Evolutionary conservation across 2,888 invertebrate species (phyloP).

Genomic region (Patella depressa): DNA sequence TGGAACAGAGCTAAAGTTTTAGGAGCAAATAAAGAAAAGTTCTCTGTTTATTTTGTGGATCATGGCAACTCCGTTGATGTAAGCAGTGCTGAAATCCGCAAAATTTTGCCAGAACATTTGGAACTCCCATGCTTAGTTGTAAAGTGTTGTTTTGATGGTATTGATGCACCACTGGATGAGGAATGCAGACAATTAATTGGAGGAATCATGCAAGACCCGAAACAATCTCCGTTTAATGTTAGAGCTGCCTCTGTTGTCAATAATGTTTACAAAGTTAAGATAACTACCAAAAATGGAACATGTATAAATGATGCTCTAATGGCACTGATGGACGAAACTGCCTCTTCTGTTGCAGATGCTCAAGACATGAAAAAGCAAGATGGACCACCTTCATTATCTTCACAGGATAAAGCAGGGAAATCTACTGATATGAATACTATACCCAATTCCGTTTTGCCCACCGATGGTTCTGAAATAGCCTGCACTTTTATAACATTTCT

Average conservation of each 20-base stretch:
- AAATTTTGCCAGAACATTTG: slow-evolving; percentile 32
- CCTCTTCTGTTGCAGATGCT: neutral
- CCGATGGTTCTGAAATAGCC: neutral
- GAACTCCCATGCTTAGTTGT: slow-evolving; percentile 50
- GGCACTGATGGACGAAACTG: neutral
- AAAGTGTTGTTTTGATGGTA: slow-evolving; percentile 43
- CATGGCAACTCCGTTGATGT: slow-evolving; percentile 59
- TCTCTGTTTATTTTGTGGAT: slow-evolving; percentile 54
- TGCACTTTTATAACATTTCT: neutral
- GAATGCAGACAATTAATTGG: slow-evolving; percentile 28
- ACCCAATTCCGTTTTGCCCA: neutral
- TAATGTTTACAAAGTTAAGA: slow-evolving; percentile 24
- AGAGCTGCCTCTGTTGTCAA: slow-evolving; percentile 27
- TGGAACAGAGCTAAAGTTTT: slow-evolving; percentile 58
- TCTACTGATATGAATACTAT: too few relatives aligned
- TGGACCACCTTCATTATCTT: neutral
- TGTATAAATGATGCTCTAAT: slow-evolving; percentile 2
- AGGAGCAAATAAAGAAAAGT: slow-evolving; percentile 25
- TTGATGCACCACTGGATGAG: slow-evolving; percentile 29
- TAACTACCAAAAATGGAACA: slow-evolving; percentile 19
- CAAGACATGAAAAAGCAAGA: neutral
- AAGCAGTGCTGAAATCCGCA: slow-evolving; percentile 37
- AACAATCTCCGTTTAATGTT: slow-evolving; percentile 27
- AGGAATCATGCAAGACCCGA: slow-evolving; percentile 26
- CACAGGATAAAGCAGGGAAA: too few relatives aligned